Conservation (phyloP, 2,888 invertebrate genomes). For the Zygothrica quintamaculata region DNA sequence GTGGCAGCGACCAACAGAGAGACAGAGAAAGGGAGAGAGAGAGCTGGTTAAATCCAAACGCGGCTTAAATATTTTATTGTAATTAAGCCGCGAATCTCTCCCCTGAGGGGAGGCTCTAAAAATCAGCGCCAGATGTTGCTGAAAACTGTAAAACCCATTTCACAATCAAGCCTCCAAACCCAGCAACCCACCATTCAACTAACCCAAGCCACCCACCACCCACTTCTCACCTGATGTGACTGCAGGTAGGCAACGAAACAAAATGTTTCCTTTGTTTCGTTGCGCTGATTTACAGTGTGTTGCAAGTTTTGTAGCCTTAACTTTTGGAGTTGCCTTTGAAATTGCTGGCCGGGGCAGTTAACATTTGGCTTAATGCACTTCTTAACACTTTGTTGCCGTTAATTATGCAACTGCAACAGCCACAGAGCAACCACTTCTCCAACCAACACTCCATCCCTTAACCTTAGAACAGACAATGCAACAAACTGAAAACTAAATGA, state of each 20-base stretch:
- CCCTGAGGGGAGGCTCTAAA: constrained; percentile 46
- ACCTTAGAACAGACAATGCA: constrained; percentile 34
- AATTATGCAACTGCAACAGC: constrained; percentile 61
- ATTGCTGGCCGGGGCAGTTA: constrained; percentile 52
- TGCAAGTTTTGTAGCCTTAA: constrained; percentile 54
- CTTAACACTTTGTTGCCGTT: constrained; percentile 77
- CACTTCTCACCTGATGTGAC: not conserved
- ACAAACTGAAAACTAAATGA: constrained; percentile 59
- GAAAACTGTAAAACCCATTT: constrained; percentile 1
- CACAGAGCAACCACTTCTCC: constrained; percentile 4
- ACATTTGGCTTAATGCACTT: constrained; percentile 73
- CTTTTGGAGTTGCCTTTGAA: constrained; percentile 22
- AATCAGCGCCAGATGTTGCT: constrained; percentile 46
- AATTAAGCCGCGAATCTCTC: constrained; percentile 74
- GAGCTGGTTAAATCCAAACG: constrained; percentile 2
- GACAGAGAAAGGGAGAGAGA: too few relatives aligned
- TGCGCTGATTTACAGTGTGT: constrained; percentile 61
- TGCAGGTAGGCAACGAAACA: constrained; percentile 22
- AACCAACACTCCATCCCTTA: not conserved
- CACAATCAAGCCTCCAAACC: not conserved
- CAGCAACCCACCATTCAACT: too few relatives aligned
- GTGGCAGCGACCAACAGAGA: not conserved
- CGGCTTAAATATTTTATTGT: constrained; percentile 74
- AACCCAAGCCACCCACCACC: not conserved
- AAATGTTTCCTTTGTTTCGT: constrained; percentile 42